Evolutionary conservation across 2,888 invertebrate genomes (phyloP).

Genomic region (Epinotia brunnichana): DNA sequence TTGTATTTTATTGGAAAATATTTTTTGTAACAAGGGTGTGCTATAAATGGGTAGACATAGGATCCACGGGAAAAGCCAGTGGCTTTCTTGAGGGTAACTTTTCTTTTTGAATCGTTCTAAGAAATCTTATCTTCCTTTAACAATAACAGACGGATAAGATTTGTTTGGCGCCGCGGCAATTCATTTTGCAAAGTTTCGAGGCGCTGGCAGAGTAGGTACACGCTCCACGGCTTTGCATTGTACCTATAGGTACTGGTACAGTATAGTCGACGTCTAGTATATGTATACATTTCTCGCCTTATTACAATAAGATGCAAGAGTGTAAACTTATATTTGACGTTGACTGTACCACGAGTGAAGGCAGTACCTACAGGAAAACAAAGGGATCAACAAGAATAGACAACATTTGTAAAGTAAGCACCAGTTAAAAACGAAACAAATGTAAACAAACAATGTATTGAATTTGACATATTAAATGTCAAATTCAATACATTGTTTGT

Average conservation of each 20-base stretch:
- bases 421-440: too few relatives aligned
- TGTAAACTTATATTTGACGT: too few relatives aligned
- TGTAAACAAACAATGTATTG: too few relatives aligned
- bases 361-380: not conserved
- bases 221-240: constrained; percentile 7
- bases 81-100: constrained; percentile 33
- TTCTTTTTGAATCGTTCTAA: constrained; percentile 42
- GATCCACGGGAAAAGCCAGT: constrained; percentile 23
- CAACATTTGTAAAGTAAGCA: not conserved
- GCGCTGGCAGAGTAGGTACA: constrained; percentile 3
- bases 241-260: too few relatives aligned
- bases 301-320: too few relatives aligned
- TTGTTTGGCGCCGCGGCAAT: constrained; percentile 38
- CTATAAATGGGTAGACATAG: constrained; percentile 27
- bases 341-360: not conserved
- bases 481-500: too few relatives aligned
- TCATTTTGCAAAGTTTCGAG: constrained; percentile 40
- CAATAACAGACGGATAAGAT: constrained; percentile 42
- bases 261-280: too few relatives aligned
- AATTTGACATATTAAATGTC: too few relatives aligned
- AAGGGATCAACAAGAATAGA: constrained; percentile 2
- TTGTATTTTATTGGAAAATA: constrained; percentile 6
- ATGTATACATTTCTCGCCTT: too few relatives aligned
- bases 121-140: constrained; percentile 43
- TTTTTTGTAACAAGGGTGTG: not conserved